Conservation (phyloP, 2,113 vertebrate genomes). For the Ciconia stormi region DNA sequence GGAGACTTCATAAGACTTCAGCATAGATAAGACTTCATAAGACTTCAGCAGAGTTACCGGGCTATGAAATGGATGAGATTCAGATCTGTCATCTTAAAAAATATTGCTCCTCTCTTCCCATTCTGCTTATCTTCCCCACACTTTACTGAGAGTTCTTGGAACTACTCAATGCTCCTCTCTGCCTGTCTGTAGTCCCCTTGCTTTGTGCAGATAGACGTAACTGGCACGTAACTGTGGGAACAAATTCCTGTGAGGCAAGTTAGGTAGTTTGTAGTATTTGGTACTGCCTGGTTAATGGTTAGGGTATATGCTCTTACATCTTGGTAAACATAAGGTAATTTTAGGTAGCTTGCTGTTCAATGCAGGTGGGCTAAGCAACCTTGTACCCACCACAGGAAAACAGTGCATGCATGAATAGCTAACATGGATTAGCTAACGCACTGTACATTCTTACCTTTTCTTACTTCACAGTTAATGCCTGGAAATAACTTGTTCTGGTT, state of each 20-base stretch:
- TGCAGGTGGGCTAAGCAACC: not conserved
- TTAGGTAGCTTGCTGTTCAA: not conserved
- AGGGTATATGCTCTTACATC: not conserved
- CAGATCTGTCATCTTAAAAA: not conserved
- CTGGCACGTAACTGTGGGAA: not conserved
- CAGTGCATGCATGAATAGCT: not conserved
- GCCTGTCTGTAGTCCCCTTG: not conserved
- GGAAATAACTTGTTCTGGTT: slow-evolving; percentile 14
- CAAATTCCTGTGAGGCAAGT: not conserved
- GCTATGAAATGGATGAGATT: not conserved
- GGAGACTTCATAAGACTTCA: not conserved
- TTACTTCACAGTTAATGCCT: not conserved
- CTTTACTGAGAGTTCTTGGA: not conserved
- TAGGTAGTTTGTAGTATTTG: not conserved
- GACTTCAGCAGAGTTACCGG: not conserved
- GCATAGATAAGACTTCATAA: not conserved
- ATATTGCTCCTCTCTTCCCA: not conserved
- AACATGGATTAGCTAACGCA: not conserved
- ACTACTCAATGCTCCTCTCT: not conserved
- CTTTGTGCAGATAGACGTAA: not conserved
- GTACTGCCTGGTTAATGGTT: not conserved
- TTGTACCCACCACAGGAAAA: not conserved
- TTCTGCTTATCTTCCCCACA: not conserved
- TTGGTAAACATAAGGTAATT: not conserved
- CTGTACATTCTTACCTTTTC: not conserved